A percentile compares a stretch with the other conserved stretches of the same genome.
Conservation (phyloP, 2,888 invertebrate genomes). For the Brachyptera risi region DNA sequence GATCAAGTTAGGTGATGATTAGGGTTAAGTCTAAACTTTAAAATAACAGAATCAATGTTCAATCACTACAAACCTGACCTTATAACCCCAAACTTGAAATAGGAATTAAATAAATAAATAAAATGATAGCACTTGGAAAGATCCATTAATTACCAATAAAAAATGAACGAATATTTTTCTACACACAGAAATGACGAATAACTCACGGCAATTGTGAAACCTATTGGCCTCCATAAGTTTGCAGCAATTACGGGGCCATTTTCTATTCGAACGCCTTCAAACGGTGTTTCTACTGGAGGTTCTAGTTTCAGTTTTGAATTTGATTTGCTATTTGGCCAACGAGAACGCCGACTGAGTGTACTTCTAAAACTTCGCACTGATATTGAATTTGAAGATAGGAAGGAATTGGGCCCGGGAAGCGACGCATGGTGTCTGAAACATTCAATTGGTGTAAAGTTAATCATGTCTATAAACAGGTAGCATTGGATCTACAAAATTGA, state of each 20-base stretch:
- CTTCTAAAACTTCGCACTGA: background rate
- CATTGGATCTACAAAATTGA: no score
- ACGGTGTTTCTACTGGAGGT: background rate
- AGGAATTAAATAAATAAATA: no score
- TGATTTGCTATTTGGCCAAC: background rate
- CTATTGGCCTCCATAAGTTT: background rate
- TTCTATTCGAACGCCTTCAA: background rate
- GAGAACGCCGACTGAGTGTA: background rate
- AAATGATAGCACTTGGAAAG: no score
- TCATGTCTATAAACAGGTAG: no score
- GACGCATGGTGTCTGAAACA: background rate
- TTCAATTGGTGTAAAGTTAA: no score
- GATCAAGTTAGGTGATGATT: no score
- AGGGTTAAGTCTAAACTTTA: no score
- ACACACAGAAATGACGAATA: background rate
- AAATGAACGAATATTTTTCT: no score
- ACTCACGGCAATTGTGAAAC: background rate
- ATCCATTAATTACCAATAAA: no score
- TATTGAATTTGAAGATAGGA: background rate
- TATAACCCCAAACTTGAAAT: no score
- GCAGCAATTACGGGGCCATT: background rate
- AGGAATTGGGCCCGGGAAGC: background rate
- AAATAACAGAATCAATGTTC: no score
- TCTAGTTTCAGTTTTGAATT: background rate
- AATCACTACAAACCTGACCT: no score